phyloP scores from a whole-genome alignment of 1,140 invertebrate genomes.

The Penaeus japonicus region DNA sequence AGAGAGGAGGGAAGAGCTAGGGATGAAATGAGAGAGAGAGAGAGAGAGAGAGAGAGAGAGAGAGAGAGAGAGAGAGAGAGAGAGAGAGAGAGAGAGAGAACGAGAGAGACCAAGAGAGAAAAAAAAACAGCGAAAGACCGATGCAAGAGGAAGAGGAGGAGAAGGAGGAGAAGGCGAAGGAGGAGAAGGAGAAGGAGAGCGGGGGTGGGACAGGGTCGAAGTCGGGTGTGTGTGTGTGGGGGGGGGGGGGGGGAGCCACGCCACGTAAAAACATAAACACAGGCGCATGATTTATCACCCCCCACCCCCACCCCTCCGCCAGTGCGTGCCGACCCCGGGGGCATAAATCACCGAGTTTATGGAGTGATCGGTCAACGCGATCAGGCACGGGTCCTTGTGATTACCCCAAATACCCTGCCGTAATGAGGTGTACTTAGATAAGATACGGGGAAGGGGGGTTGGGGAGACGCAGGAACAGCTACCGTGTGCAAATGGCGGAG shows the following conservation, averaged over 20 bases:
- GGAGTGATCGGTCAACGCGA: no score
- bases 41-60: not conserved
- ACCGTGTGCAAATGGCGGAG: no score
- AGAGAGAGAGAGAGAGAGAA: not conserved
- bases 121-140: not conserved
- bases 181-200: not conserved
- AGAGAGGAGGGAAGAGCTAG: not conserved
- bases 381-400: no score
- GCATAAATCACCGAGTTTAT: no score
- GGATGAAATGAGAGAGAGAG: not conserved
- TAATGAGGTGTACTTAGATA: no score
- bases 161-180: not conserved
- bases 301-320: no score
- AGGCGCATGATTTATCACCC: no score
- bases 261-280: not conserved
- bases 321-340: no score
- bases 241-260: not conserved
- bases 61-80: not conserved
- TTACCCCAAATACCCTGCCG: no score
- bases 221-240: no score
- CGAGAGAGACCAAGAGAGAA: not conserved
- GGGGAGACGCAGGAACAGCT: no score
- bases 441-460: no score
- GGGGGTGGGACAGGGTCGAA: not conserved
- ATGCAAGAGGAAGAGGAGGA: not conserved